Base-by-base conservation (phyloP, 2,113 vertebrate species). In the Phainopepla nitens region DNA sequence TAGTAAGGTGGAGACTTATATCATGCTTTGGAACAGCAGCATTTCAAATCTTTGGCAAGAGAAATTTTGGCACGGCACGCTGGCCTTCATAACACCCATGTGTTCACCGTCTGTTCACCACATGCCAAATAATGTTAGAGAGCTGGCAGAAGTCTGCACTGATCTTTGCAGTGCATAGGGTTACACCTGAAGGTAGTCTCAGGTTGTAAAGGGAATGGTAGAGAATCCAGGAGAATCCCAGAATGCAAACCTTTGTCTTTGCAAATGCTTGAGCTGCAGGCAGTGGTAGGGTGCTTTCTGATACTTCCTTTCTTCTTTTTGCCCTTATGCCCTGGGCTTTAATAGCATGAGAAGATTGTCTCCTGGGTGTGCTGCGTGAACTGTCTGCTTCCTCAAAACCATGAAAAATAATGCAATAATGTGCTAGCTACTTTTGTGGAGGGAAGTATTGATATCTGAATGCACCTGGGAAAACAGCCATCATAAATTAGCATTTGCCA, bases 401-500 rank as follows among this genome's bases (percentile, higher is more conserved):
- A 64, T 93, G 94, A 95, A 95, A 93, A 94, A 54, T 53, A 45
- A 49, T 47, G 36, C 89, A 78, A 45, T 91, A 72, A 84, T 77
- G 31, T 76, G 19, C 87, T 82, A 27, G 79, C 57, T 95, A 62
- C 91, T 45, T 86, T 93, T 90, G 45, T 60, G 47, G 89, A 95
- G 79, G 53, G 68, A 68, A 56, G 10, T 64, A 69, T 70, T 93
- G 77, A 90, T 49, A 89, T 83, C 58, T 71, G 69, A 91, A 82
- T 2, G 1, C 79, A 93, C 69, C 72, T 93, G 86, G 82, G 86
- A 81, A 83, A 94, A 73, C 54, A 92, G 8, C 61, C 45, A 1
- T 64, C 45, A 29, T 89, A 82, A 94, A 84, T 96, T 95, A 93
- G 24, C 61, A 76, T 95, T 96, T 96, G 68, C 89, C 64, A 1